phyloP scores from a whole-genome alignment of 2,113 vertebrate species.

The Tylochromis polylepis region DNA sequence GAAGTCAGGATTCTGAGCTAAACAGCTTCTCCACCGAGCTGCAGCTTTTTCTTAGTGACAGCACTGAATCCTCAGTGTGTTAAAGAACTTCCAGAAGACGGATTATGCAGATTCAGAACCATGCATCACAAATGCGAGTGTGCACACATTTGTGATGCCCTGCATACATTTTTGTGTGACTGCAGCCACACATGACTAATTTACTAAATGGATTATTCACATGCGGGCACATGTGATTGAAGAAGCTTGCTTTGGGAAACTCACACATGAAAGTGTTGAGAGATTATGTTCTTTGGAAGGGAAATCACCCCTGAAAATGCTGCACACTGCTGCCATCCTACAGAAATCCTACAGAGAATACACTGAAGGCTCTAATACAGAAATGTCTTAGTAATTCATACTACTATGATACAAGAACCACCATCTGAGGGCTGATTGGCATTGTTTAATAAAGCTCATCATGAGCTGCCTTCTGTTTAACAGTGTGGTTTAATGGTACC shows the following conservation, averaged over 20 bases:
- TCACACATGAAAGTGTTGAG: constrained; percentile 4
- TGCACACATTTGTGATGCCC: neutral
- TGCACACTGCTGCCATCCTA: neutral
- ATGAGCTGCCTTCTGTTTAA: neutral
- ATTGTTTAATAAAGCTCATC: neutral
- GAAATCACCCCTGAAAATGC: constrained; percentile 16
- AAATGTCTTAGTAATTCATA: neutral
- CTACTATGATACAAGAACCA: neutral
- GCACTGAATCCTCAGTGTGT: neutral
- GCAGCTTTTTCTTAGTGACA: neutral
- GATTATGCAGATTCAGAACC: constrained; percentile 43
- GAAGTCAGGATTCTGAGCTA: neutral
- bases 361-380: neutral
- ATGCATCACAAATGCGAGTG: neutral
- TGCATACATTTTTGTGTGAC: neutral
- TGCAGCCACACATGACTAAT: constrained; percentile 15
- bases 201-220: constrained; percentile 17
- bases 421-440: neutral
- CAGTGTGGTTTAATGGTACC: neutral
- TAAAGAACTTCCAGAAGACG: constrained; percentile 1
- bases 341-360: neutral
- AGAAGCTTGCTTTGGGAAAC: neutral
- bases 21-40: neutral
- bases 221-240: neutral
- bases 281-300: constrained; percentile 23